Percentiles rank a stretch among this genome's conserved stretches.
Evolutionary conservation across 2,797 vertebrate species (phyloP).

Genomic region (Spondyliosoma cantharus): DNA sequence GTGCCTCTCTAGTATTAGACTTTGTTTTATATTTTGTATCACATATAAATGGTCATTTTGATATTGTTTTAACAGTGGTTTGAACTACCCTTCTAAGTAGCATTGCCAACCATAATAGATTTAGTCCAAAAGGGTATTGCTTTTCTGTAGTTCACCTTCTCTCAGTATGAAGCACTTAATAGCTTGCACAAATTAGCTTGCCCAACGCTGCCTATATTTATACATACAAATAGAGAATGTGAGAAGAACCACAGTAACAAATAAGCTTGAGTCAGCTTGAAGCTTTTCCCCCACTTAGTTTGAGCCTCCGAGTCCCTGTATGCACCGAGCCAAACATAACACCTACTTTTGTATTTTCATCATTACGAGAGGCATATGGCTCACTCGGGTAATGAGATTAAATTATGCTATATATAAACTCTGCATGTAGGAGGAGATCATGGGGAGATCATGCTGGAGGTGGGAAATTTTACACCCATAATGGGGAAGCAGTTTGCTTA

Average conservation of each 20-base stretch:
- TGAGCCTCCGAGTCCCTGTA: neutral
- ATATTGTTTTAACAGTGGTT: too few relatives aligned
- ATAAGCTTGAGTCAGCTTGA: slow-evolving; percentile 10
- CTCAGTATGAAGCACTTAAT: too few relatives aligned
- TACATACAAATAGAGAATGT: too few relatives aligned
- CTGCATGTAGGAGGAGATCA: slow-evolving; percentile 57
- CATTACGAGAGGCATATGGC: slow-evolving; percentile 40
- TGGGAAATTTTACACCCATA: slow-evolving; percentile 48
- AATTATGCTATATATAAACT: slow-evolving; percentile 48
- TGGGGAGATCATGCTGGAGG: slow-evolving; percentile 44
- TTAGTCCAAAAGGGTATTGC: too few relatives aligned
- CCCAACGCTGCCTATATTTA: neutral
- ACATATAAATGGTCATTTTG: too few relatives aligned
- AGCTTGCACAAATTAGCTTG: too few relatives aligned
- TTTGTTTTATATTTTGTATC: too few relatives aligned
- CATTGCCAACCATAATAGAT: too few relatives aligned
- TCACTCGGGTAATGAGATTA: slow-evolving; percentile 54
- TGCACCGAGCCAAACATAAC: slow-evolving; percentile 1
- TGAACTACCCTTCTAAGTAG: too few relatives aligned
- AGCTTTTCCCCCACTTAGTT: slow-evolving; percentile 25
- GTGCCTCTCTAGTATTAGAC: too few relatives aligned
- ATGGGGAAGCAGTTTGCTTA: slow-evolving; percentile 21
- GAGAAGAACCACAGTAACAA: slow-evolving; percentile 4
- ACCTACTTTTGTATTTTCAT: slow-evolving; percentile 39
- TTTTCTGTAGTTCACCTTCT: too few relatives aligned